These are phyloP conservation scores for Lanius collurio DNA, from an alignment of 2,113 vertebrate genomes.

Conservation along the genomic window DNA sequence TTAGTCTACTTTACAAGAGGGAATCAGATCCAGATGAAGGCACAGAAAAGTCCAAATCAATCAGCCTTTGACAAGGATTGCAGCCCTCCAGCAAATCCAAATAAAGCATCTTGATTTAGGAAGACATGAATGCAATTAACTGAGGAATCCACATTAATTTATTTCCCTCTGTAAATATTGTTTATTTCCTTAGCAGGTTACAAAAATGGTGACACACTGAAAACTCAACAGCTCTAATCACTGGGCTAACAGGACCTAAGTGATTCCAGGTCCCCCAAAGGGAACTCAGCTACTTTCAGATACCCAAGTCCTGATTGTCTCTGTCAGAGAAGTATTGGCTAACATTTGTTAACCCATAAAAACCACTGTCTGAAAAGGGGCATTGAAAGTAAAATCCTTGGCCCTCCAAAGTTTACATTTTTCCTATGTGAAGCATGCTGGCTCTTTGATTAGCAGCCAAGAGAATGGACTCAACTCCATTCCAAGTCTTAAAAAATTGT, in stretches of 20 bases:
- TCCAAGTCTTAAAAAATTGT: constrained; percentile 69
- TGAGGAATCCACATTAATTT: constrained; percentile 55
- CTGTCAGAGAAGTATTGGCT: constrained; percentile 2
- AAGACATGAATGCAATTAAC: constrained; percentile 56
- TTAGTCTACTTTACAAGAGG: constrained; percentile 1
- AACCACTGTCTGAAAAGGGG: constrained; percentile 32
- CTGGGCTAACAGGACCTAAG: constrained; percentile 42
- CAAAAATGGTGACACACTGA: constrained; percentile 62
- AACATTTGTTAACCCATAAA: constrained; percentile 37
- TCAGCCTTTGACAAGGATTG: constrained; percentile 55
- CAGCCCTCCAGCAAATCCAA: constrained; percentile 55
- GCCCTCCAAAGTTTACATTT: constrained; percentile 36
- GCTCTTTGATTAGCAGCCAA: constrained; percentile 74
- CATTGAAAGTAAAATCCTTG: constrained; percentile 16
- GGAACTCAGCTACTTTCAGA: background rate
- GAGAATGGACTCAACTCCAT: constrained; percentile 26
- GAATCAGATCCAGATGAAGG: constrained; percentile 68
- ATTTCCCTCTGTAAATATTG: constrained; percentile 58
- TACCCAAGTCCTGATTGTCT: background rate
- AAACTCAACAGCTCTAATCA: constrained; percentile 49
- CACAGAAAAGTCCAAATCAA: constrained; percentile 53
- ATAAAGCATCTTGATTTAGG: constrained; percentile 59
- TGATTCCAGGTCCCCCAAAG: constrained; percentile 48
- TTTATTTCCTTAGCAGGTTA: constrained; percentile 67
- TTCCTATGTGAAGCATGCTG: constrained; percentile 54